Percentiles rank a stretch among this genome's conserved stretches.
These are phyloP conservation scores for Xiphydria camelus DNA, from an alignment of 2,888 invertebrate genomes.

Conservation along the genomic window DNA sequence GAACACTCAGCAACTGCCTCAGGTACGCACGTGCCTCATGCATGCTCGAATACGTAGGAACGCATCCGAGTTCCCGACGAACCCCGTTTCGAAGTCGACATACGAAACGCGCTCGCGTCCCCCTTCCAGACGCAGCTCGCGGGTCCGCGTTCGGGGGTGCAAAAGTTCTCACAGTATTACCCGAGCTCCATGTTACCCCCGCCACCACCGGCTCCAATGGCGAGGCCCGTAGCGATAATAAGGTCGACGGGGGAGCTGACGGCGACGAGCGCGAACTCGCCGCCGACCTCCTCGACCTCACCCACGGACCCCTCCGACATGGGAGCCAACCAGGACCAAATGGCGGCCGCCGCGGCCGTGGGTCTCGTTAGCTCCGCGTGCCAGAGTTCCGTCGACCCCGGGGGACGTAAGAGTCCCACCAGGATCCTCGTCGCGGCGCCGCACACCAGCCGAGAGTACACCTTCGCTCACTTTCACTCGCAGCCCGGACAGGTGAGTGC, in stretches of 20 bases:
- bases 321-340: slow-evolving; percentile 39
- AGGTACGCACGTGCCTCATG: too few species aligned
- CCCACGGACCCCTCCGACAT: slow-evolving; percentile 54
- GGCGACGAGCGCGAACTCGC: slow-evolving; percentile 66
- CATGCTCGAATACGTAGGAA: neutral
- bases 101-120: too few species aligned
- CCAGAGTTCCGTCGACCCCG: slow-evolving; percentile 47
- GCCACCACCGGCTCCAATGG: slow-evolving; percentile 94
- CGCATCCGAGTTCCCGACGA: too few species aligned
- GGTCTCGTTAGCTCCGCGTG: slow-evolving; percentile 55
- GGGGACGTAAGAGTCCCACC: slow-evolving; percentile 52
- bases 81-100: neutral
- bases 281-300: slow-evolving; percentile 64
- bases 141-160: slow-evolving; percentile 58
- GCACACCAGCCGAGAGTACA: slow-evolving; percentile 70
- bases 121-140: slow-evolving; percentile 60
- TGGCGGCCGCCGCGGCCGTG: slow-evolving; percentile 53
- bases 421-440: slow-evolving; percentile 60
- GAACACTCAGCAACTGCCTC: slow-evolving; percentile 73
- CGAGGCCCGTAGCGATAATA: slow-evolving; percentile 93
- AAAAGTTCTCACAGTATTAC: slow-evolving; percentile 78
- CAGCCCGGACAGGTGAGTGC: slow-evolving; percentile 76
- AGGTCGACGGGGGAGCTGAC: slow-evolving; percentile 77
- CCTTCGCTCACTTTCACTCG: slow-evolving; percentile 91
- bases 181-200: slow-evolving; percentile 93